phyloP scores from a whole-genome alignment of 1,140 invertebrate genomes.

The Drosophila subpulchrella region DNA sequence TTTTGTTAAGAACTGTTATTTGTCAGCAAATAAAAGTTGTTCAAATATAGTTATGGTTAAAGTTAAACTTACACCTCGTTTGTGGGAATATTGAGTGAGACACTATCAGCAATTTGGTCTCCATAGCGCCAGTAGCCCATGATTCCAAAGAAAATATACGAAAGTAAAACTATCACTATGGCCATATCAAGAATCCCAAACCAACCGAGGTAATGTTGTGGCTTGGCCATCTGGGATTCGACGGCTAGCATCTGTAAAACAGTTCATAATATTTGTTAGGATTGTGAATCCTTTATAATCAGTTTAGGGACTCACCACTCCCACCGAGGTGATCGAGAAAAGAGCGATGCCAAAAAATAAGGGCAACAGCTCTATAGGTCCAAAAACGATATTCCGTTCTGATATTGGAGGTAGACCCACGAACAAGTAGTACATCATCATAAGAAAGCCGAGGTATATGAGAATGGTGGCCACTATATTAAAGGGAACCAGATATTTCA shows the following conservation, averaged over 20 bases:
- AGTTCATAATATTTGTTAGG: not conserved
- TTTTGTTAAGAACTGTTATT: too few relatives aligned
- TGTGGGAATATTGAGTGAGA: slow-evolving; percentile 43
- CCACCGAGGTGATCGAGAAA: slow-evolving; percentile 47
- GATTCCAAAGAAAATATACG: slow-evolving; percentile 25
- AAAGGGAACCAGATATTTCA: slow-evolving; percentile 54
- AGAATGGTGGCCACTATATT: slow-evolving; percentile 29
- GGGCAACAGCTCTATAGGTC: not conserved
- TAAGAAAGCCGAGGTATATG: slow-evolving; percentile 18
- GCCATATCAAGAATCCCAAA: slow-evolving; percentile 22
- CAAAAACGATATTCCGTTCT: slow-evolving; percentile 14
- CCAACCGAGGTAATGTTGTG: slow-evolving; percentile 36
- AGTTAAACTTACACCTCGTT: slow-evolving; percentile 36
- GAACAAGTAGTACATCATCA: slow-evolving; percentile 46
- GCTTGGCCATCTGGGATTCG: slow-evolving; percentile 43
- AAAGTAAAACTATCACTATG: slow-evolving; percentile 2
- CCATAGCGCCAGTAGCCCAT: slow-evolving; percentile 58
- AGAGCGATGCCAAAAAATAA: slow-evolving; percentile 41
- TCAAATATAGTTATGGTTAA: not conserved
- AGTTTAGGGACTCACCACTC: slow-evolving; percentile 44
- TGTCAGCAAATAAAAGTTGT: too few relatives aligned
- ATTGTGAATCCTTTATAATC: too few relatives aligned
- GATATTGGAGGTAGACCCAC: slow-evolving; percentile 18
- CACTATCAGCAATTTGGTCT: not conserved
- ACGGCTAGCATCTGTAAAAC: slow-evolving; percentile 47